phyloP scores from a whole-genome alignment of 2,113 vertebrate genomes.

The Eidolon helvum region DNA sequence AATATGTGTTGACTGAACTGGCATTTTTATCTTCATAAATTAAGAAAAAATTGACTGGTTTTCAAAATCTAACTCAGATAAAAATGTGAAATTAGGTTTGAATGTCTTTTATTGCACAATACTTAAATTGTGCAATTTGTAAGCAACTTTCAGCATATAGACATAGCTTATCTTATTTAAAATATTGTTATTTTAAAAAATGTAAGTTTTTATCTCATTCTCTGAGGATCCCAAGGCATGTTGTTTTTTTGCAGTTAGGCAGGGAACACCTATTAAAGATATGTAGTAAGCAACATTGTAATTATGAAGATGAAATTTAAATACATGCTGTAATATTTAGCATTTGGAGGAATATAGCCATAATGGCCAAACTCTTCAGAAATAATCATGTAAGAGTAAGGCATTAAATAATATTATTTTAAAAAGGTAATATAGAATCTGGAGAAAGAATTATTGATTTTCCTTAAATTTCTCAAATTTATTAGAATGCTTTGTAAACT shows the following conservation, averaged over 20 bases:
- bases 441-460: not conserved
- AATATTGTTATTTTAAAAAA: constrained; percentile 52
- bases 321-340: not conserved
- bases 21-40: constrained; percentile 35
- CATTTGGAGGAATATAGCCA: not conserved
- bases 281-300: constrained; percentile 10
- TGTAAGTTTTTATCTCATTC: constrained; percentile 13
- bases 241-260: constrained; percentile 3
- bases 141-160: not conserved
- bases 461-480: not conserved
- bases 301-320: constrained; percentile 38
- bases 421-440: not conserved
- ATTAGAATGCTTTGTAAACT: not conserved
- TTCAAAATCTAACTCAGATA: constrained; percentile 45
- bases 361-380: not conserved
- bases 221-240: not conserved
- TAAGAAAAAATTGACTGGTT: constrained; percentile 39
- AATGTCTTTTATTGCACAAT: not conserved
- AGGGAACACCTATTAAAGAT: not conserved
- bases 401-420: not conserved
- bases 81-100: constrained; percentile 42
- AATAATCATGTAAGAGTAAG: constrained; percentile 35
- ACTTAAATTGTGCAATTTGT: constrained; percentile 37
- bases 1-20: constrained; percentile 39
- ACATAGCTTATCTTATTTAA: constrained; percentile 6